Evolutionary conservation across 2,888 invertebrate genomes (phyloP).

Genomic region (Phyto melanocephala): DNA sequence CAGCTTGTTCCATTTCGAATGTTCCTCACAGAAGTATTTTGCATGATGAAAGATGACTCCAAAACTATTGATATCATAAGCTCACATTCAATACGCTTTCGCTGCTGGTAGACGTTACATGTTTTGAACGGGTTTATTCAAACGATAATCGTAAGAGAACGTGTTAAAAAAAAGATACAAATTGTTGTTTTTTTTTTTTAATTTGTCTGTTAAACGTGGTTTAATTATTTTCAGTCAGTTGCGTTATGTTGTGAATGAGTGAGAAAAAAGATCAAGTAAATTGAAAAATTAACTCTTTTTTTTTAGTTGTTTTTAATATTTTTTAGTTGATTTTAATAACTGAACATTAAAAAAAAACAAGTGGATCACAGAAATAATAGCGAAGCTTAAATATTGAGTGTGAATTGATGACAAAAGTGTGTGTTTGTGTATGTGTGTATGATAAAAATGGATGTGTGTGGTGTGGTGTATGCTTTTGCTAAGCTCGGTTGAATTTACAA

Average conservation of each 20-base stretch:
- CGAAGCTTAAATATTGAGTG: slow-evolving; percentile 22
- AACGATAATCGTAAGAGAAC: slow-evolving; percentile 24
- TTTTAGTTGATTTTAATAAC: slow-evolving; percentile 1
- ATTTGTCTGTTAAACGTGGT: slow-evolving; percentile 29
- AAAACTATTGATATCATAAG: slow-evolving; percentile 65
- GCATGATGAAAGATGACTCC: slow-evolving; percentile 64
- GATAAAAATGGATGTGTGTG: too few species aligned
- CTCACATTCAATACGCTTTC: slow-evolving; percentile 66
- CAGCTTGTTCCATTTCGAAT: slow-evolving; percentile 38
- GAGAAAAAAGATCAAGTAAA: slow-evolving; percentile 34
- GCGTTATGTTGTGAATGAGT: slow-evolving; percentile 11
- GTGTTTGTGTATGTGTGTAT: neutral
- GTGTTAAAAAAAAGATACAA: slow-evolving; percentile 28
- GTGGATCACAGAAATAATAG: slow-evolving; percentile 15
- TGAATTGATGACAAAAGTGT: neutral
- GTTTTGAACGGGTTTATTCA: slow-evolving; percentile 49
- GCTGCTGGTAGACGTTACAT: slow-evolving; percentile 61
- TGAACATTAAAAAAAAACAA: slow-evolving; percentile 31
- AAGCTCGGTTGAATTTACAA: slow-evolving; percentile 37
- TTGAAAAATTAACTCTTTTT: slow-evolving; percentile 16
- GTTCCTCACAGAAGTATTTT: slow-evolving; percentile 39
- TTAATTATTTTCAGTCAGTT: slow-evolving; percentile 9
- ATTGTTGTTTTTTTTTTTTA: neutral
- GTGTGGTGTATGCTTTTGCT: slow-evolving; percentile 23
- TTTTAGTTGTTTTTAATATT: neutral